Evolutionary conservation across 2,888 invertebrate species (phyloP), one percentile per base, ranked within the genome.

Genomic region (Stenoptilia bipunctidactyla): DNA sequence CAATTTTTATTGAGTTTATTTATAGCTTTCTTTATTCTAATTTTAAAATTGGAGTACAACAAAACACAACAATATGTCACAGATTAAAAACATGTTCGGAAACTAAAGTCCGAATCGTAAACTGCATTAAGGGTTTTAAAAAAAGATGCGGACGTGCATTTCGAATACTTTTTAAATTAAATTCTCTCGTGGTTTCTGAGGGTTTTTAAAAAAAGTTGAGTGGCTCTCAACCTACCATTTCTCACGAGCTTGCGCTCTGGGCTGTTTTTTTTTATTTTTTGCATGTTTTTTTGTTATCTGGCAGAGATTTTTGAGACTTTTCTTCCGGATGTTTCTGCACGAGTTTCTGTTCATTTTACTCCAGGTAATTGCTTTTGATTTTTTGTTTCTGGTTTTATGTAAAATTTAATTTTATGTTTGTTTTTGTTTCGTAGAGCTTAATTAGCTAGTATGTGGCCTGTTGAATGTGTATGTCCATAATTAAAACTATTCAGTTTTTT

Each of bases 281-380:
- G 61, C 62, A 64, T 66, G 63, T 50, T 34, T 34, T 14, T 34
- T n/a, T n/a, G n/a, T n/a, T n/a, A n/a, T 13, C 14, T 14, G 6
- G 45, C 71, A 75, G 76, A 76, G 50, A 60, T 70, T 52, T 72
- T 74, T 59, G 73, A 77, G 51, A 70, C 71, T 5, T 66, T 56
- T 47, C 69, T 70, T 37, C 70, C 71, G 36, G 69, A 71, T 40
- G 62, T 57, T 10, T 54, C 61, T 4, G 63, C 60, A 13, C 55
- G 50, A 15, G 46, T 68, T 35, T 52, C 67, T 6, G 58, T 69
- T 38, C 58, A 58, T 38, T 65, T 67, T 25, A 50, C 63, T 1
- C 53, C 64, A 39, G 72, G 72, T 72, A 61, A 71, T 66, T 54
- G 12, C 12, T 34, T 5, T 25, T 34, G 20, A 20, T 10, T 15